Percentiles rank a stretch among this genome's conserved stretches.
Evolutionary conservation across 2,888 invertebrate species (phyloP).

Genomic region (Tipula helvola): DNA sequence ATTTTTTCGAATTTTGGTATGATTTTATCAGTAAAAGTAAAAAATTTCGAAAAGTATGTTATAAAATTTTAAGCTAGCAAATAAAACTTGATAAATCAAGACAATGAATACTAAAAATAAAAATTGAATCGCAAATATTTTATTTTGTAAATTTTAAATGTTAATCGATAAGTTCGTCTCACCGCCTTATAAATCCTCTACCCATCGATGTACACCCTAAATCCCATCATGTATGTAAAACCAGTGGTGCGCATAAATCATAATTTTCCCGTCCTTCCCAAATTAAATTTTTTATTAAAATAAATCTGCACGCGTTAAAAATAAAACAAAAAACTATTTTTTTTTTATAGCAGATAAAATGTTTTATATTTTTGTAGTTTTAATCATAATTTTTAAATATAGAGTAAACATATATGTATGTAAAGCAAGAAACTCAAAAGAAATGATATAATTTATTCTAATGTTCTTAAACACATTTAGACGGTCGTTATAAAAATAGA

Average conservation of each 20-base stretch:
- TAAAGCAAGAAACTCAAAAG: background rate
- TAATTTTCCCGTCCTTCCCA: background rate
- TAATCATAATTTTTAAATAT: background rate
- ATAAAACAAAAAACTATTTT: background rate
- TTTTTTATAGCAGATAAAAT: background rate
- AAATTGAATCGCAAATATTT: too few relatives aligned
- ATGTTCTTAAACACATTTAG: background rate
- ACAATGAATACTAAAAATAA: too few relatives aligned
- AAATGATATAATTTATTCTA: background rate
- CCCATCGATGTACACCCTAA: background rate
- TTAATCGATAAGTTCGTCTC: too few relatives aligned
- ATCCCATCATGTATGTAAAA: background rate
- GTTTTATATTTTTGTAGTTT: background rate
- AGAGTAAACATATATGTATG: background rate
- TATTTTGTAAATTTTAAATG: too few relatives aligned
- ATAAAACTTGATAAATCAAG: too few relatives aligned
- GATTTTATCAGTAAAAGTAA: too few relatives aligned
- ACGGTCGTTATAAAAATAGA: conserved; percentile 4
- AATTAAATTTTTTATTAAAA: background rate
- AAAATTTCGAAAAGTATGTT: too few relatives aligned
- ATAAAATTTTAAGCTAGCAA: too few relatives aligned
- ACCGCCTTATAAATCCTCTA: too few relatives aligned
- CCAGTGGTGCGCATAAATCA: background rate
- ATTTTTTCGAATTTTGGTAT: too few relatives aligned
- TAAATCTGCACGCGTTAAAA: background rate